A percentile compares a stretch with the other conserved stretches of the same genome.
Evolutionary conservation across 1,140 invertebrate genomes (phyloP).

Genomic region (Ridgeia piscesae): DNA sequence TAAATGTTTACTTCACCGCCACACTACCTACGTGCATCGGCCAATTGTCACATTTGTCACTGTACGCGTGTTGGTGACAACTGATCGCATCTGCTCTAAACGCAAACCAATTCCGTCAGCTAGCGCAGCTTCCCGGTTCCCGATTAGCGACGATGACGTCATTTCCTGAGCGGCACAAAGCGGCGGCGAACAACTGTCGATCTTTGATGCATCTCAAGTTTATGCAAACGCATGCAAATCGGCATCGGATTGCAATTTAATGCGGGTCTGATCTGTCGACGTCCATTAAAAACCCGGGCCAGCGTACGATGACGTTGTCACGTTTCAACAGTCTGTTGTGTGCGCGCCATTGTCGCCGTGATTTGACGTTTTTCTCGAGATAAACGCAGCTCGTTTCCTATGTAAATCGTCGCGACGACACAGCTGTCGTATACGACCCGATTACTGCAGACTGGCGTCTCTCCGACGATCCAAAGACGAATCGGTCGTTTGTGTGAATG

Average conservation of each 20-base stretch:
- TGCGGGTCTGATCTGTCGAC: background rate
- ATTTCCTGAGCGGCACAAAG: background rate
- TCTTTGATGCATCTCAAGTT: conserved; percentile 5
- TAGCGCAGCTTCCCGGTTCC: background rate
- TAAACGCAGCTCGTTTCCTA: background rate
- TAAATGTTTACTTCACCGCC: background rate
- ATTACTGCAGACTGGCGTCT: background rate
- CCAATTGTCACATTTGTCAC: background rate
- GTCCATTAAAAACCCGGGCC: background rate
- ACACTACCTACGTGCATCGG: background rate
- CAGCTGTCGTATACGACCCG: background rate
- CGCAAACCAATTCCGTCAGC: background rate
- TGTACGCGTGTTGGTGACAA: background rate
- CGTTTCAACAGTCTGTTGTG: background rate
- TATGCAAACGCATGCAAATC: conserved; percentile 5
- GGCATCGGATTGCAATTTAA: background rate
- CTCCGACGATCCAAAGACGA: background rate
- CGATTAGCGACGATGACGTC: background rate
- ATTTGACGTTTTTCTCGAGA: background rate
- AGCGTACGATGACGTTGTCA: background rate
- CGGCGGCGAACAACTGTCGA: background rate
- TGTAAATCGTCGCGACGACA: background rate
- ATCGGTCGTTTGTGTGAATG: background rate
- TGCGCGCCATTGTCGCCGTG: background rate
- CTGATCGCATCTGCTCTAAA: background rate